Base-by-base conservation (phyloP, 2,113 vertebrate species). In the Eclectus roratus region DNA sequence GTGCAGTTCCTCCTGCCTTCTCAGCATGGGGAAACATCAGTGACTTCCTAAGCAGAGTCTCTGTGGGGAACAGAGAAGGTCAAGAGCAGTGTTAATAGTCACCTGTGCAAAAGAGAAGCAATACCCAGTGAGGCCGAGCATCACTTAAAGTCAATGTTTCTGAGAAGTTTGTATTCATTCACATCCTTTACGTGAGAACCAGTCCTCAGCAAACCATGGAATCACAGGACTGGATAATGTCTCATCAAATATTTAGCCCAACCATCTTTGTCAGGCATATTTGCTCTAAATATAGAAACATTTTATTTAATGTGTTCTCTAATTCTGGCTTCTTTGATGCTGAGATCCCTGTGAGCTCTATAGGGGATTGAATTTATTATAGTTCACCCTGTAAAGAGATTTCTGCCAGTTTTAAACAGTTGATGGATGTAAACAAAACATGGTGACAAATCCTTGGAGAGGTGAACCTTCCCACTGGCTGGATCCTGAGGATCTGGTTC, bases 21-120 rank as follows among this genome's bases (percentile, higher is more conserved):
- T 89, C 80, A 93, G 77, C 92, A 83, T 80, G 91, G 37, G 63
- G 56, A 43, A 95, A 95, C 82, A 95, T 95, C 91, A 96, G 93
- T 97, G 91, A 49, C 66, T 95, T 87, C 77, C 80, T 27, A 29
- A 89, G 93, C 77, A 33, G 80, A 85, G 15, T 56, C 93, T 84
- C 91, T 6, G 4, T 25, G 41, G 91, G 91, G 81, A 87, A 56
- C 61, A 81, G 77, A 86, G 44, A 37, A 96, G 79, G 92, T 93
- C 96, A 96, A 95, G 61, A 95, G 69, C 65, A 58, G 66, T 88
- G 95, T 91, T 95, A 95, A 92, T 71, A 93, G 92, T 94, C 74
- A 85, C 92, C 90, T 85, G 55, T 66, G 81, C 58, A 80, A 94
- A 88, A 88, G 43, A 92, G 53, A 43, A 74, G 52, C 79, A 84